A percentile compares a stretch with the other conserved stretches of the same genome.
These are phyloP conservation scores for Otolemur crassicaudatus DNA, from an alignment of 2,797 vertebrate species.

Conservation along the genomic window DNA sequence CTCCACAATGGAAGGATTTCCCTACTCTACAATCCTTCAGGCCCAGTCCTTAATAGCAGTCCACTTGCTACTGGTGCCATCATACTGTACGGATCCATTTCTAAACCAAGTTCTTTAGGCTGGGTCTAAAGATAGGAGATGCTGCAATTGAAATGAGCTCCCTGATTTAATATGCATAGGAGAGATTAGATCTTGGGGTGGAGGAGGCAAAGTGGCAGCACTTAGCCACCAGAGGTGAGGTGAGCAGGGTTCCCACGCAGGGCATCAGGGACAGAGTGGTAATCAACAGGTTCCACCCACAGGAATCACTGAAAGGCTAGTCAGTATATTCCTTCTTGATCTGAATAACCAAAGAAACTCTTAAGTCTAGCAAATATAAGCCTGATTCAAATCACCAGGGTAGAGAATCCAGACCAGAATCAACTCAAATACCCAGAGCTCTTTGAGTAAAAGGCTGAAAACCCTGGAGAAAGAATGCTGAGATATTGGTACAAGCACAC, in stretches of 20 bases:
- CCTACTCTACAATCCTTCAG: not conserved
- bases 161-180: not conserved
- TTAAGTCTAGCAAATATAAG: not conserved
- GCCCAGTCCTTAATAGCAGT: not conserved
- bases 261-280: not conserved
- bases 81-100: not conserved
- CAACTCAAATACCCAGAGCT: not conserved
- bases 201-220: not conserved
- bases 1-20: conserved; percentile 54
- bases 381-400: not conserved
- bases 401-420: not conserved
- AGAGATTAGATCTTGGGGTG: not conserved
- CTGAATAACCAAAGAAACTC: not conserved
- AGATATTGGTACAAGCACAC: not conserved
- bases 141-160: not conserved
- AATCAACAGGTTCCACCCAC: not conserved
- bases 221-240: not conserved
- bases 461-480: not conserved
- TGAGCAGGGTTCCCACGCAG: not conserved
- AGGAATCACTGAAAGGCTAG: not conserved
- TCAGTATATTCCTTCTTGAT: not conserved
- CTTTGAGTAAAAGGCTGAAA: not conserved
- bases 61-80: not conserved
- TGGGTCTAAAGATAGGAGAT: not conserved
- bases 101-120: not conserved